phyloP scores from a whole-genome alignment of 2,888 invertebrate species.

The Pheosia gnoma region DNA sequence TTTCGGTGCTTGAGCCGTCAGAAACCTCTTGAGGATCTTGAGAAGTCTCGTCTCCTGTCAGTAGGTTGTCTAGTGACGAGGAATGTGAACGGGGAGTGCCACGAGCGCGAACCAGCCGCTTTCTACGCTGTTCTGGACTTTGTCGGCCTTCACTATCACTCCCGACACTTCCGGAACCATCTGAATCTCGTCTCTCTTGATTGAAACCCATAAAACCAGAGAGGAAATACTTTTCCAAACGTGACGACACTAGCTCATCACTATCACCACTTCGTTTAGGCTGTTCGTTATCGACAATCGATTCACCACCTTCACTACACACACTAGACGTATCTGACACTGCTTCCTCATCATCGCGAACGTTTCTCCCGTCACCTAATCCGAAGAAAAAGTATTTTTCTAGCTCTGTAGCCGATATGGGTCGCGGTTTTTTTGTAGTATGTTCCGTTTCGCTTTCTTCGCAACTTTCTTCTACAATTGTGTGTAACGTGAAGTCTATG shows the following conservation, averaged over 20 bases:
- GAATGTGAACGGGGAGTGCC: conserved; percentile 93
- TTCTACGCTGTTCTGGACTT: conserved; percentile 93
- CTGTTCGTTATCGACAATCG: conserved; percentile 85
- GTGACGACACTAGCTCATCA: conserved; percentile 91
- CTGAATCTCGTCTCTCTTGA: conserved; percentile 89
- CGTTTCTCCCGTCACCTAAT: conserved; percentile 88
- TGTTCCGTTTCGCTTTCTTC: conserved; percentile 95
- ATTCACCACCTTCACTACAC: conserved; percentile 92
- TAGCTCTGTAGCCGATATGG: conserved; percentile 91
- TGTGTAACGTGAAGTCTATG: conserved; percentile 95
- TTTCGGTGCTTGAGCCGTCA: conserved; percentile 91
- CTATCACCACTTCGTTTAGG: conserved; percentile 85
- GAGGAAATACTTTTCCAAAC: conserved; percentile 95
- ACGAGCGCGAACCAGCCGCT: conserved; percentile 91
- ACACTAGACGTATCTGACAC: conserved; percentile 94
- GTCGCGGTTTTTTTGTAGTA: conserved; percentile 85
- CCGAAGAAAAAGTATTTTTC: conserved; percentile 96
- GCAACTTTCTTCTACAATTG: conserved; percentile 97
- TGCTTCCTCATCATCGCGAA: conserved; percentile 85
- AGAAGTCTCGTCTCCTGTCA: conserved; percentile 85
- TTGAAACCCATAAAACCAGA: conserved; percentile 93
- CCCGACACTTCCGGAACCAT: conserved; percentile 94
- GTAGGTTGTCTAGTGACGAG: conserved; percentile 90
- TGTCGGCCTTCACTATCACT: conserved; percentile 95
- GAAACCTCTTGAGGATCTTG: conserved; percentile 85